A percentile compares a stretch with the other conserved stretches of the same genome.
Conservation (phyloP, 1,140 invertebrate genomes). For the Dysdera silvatica region DNA sequence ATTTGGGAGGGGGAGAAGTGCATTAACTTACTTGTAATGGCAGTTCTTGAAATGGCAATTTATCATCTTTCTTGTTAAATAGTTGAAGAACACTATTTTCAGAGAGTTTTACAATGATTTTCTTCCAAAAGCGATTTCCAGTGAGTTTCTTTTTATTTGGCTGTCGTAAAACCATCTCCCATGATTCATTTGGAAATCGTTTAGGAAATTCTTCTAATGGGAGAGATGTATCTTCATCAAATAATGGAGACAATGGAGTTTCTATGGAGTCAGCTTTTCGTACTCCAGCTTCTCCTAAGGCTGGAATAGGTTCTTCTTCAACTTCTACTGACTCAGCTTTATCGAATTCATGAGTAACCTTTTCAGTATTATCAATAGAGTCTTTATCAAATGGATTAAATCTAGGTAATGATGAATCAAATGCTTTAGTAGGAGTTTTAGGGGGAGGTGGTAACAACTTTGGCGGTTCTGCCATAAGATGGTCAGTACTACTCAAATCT, state of each 20-base stretch:
- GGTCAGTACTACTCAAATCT: slow-evolving; percentile 15
- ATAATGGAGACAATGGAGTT: slow-evolving; percentile 57
- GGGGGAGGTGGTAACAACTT: slow-evolving; percentile 36
- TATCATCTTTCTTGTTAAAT: slow-evolving; percentile 73
- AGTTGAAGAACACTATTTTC: slow-evolving; percentile 79
- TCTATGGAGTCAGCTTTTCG: slow-evolving; percentile 32
- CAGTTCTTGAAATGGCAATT: slow-evolving; percentile 58
- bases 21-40: slow-evolving; percentile 62
- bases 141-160: slow-evolving; percentile 99
- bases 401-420: slow-evolving; percentile 34
- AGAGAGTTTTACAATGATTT: slow-evolving; percentile 76
- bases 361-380: slow-evolving; percentile 41
- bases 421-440: slow-evolving; percentile 32
- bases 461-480: slow-evolving; percentile 28
- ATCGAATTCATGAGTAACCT: slow-evolving; percentile 38
- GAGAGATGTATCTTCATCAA: slow-evolving; percentile 87
- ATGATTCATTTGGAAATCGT: slow-evolving; percentile 71
- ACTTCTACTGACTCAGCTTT: slow-evolving; percentile 23
- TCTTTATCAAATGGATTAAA: slow-evolving; percentile 75
- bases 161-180: slow-evolving; percentile 93
- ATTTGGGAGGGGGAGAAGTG: not conserved
- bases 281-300: slow-evolving; percentile 26
- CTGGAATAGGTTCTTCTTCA: slow-evolving; percentile 25
- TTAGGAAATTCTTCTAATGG: slow-evolving; percentile 85
- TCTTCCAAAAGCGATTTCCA: slow-evolving; percentile 91